Conservation (phyloP, 2,797 vertebrate genomes). For the Peromyscus aztecus region DNA sequence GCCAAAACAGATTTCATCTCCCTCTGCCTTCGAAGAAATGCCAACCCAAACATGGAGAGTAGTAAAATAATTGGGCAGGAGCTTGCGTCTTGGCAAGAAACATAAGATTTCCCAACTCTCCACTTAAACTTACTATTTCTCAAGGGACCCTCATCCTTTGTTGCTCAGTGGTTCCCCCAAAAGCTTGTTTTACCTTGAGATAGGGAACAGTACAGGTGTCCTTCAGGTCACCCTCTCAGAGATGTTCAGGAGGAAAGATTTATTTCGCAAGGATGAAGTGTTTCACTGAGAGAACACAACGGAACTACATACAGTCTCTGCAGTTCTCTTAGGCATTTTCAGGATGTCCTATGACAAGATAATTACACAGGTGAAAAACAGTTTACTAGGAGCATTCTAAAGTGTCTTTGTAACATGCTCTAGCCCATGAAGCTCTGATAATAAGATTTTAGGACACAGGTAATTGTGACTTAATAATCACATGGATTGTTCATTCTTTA, state of each 20-base stretch:
- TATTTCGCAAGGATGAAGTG: background rate
- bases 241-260: background rate
- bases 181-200: background rate
- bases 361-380: background rate
- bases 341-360: background rate
- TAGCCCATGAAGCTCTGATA: background rate
- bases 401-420: background rate
- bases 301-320: background rate
- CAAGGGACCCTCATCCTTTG: too few relatives aligned
- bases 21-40: background rate
- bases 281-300: background rate
- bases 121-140: background rate
- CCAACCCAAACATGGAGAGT: background rate
- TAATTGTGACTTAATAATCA: background rate
- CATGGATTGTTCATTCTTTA: background rate
- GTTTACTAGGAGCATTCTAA: background rate
- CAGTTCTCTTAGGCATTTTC: background rate
- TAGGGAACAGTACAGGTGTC: background rate
- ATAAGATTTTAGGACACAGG: background rate
- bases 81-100: background rate
- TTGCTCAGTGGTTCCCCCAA: background rate
- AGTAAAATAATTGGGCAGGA: background rate
- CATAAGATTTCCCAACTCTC: background rate
- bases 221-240: background rate
- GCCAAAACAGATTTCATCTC: conserved; percentile 6